Evolutionary conservation across 2,113 vertebrate genomes (phyloP).

Genomic region (Ciconia maguari): DNA sequence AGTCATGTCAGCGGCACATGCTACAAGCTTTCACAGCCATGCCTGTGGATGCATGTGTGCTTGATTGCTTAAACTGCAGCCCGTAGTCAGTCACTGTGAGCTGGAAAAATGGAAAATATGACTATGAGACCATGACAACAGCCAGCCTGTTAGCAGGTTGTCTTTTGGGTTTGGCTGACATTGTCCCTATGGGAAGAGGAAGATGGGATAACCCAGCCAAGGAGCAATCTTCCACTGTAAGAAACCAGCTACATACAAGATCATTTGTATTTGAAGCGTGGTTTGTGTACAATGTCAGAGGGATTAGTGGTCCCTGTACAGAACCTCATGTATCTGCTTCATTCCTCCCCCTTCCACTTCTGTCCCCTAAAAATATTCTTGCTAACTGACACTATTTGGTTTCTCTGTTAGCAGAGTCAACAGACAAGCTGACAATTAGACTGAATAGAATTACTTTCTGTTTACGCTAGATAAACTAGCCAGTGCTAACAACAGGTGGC

Average conservation of each 20-base stretch:
- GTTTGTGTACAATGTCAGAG: background rate
- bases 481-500: slow-evolving; percentile 40
- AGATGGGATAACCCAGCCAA: background rate
- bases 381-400: background rate
- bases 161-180: background rate
- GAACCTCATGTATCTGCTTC: background rate
- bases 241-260: background rate
- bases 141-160: background rate
- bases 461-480: slow-evolving; percentile 18
- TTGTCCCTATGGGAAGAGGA: background rate
- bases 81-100: background rate
- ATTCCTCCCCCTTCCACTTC: background rate
- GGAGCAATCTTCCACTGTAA: background rate
- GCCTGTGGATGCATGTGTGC: background rate
- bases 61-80: background rate
- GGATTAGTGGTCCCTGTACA: background rate
- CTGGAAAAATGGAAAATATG: background rate
- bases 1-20: background rate
- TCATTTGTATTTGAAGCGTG: background rate
- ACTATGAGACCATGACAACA: background rate
- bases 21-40: background rate
- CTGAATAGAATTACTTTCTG: slow-evolving; percentile 62
- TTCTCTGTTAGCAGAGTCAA: background rate
- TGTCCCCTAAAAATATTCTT: slow-evolving; percentile 6
- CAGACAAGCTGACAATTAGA: background rate